Base-by-base conservation (phyloP, 2,797 vertebrate species). In the Tinamus major region DNA sequence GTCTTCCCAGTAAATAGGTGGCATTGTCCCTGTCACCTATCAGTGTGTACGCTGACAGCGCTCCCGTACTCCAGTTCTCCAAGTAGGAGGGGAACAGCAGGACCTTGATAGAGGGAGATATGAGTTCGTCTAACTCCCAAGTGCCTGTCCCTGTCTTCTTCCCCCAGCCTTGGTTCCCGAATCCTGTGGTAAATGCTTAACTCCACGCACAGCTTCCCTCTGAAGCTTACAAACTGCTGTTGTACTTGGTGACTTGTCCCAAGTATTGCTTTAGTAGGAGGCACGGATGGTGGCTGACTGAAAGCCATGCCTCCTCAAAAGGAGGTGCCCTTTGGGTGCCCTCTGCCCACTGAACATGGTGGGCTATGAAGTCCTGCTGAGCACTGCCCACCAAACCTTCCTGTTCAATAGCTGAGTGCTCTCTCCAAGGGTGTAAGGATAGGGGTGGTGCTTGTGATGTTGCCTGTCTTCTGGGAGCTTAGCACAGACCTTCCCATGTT, bases 201-300 rank as follows among this genome's bases (percentile, higher is more conserved):
- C n/a, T 87, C 33, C 6, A 5, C 29, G 12, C 37, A 21, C 4
- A 35, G 69, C 55, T 79, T 62, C 35, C 35, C 48, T 67, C 37
- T 14, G 2, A 62, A 75, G 49, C 29, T 72, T 80, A 13, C 49
- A 42, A 89, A 37, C 33, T 75, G 55, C 16, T 16, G 6, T 48
- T 0, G 0, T 49, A 49, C 49, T 86, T 9, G 10, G 1, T 35
- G 64, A 20, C 44, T 67, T 23, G 16, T 67, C 42, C 42, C 33
- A 44, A 67, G n/a, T 26, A 33, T 46, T 67, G 64, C 42, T 39
- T 70, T 39, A 37, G 27, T 31, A 53, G 49, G 31, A 70, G 39
- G 68, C 35, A 31, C 26, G 53, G 68, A 39, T 31, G 48, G 16
- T 41, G 27, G 14, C 68, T 53, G 49, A 23, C 49, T 53, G 49